These are phyloP conservation scores for Dryas iulia DNA, from an alignment of 1,140 invertebrate genomes.

Conservation along the genomic window DNA sequence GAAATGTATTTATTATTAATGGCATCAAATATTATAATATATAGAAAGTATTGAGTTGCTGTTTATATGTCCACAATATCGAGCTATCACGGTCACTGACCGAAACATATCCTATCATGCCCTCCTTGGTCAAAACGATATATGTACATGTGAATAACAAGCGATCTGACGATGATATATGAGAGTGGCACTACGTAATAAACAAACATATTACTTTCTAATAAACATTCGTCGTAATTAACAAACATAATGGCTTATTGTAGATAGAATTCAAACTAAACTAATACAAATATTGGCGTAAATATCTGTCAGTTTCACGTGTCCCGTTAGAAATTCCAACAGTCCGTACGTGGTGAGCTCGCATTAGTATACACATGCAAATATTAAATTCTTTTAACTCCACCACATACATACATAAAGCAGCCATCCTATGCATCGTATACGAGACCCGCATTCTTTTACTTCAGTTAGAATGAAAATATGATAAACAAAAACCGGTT, in stretches of 20 bases:
- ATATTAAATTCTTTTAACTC: slow-evolving; percentile 3
- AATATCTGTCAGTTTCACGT: not conserved
- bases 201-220: not conserved
- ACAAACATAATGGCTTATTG: not conserved
- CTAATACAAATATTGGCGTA: not conserved
- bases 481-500: slow-evolving; percentile 31
- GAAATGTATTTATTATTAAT: no score
- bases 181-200: not conserved
- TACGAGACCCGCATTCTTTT: slow-evolving; percentile 20
- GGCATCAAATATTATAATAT: no score
- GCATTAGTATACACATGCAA: slow-evolving; percentile 1
- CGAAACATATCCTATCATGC: not conserved
- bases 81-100: not conserved
- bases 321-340: not conserved
- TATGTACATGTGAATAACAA: not conserved
- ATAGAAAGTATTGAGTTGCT: not conserved
- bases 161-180: not conserved
- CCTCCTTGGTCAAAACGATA: not conserved
- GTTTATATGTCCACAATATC: not conserved
- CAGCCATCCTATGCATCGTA: not conserved
- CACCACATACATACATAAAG: not conserved
- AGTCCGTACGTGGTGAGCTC: not conserved
- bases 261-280: not conserved
- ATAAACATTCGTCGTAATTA: not conserved
- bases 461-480: slow-evolving; percentile 25